phyloP scores from a whole-genome alignment of 2,113 vertebrate genomes.

The Carassius auratus region DNA sequence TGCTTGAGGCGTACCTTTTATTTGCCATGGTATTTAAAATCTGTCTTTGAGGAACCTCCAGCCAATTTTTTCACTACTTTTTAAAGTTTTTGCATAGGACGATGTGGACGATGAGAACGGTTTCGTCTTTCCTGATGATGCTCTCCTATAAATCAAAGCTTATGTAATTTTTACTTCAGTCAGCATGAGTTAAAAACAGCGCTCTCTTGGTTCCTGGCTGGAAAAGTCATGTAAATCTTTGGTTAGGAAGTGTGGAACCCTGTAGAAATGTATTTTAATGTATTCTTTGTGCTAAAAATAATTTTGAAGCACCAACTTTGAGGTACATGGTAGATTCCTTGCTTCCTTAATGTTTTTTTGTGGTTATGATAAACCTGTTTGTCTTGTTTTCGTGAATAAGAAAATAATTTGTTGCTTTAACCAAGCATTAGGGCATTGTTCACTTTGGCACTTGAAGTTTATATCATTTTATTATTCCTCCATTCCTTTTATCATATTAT shows the following conservation, averaged over 20 bases:
- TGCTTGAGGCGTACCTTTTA: no score
- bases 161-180: neutral
- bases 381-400: conserved; percentile 39
- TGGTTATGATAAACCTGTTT: conserved; percentile 24
- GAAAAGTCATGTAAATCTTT: neutral
- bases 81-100: neutral
- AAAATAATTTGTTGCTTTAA: neutral
- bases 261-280: neutral
- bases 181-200: neutral
- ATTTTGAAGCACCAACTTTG: neutral
- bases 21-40: neutral
- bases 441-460: neutral
- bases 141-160: neutral
- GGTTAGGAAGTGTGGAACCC: neutral
- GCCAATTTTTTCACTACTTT: neutral
- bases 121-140: neutral
- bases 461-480: neutral
- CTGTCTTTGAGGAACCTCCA: neutral
- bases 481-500: neutral
- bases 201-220: neutral
- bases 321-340: neutral
- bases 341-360: neutral
- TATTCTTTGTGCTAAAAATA: neutral
- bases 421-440: conserved; percentile 18
- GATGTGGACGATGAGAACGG: neutral